Percentiles rank a stretch among this genome's conserved stretches.
Evolutionary conservation across 2,888 invertebrate genomes (phyloP).

Genomic region (Caenorhabditis wallacei): DNA sequence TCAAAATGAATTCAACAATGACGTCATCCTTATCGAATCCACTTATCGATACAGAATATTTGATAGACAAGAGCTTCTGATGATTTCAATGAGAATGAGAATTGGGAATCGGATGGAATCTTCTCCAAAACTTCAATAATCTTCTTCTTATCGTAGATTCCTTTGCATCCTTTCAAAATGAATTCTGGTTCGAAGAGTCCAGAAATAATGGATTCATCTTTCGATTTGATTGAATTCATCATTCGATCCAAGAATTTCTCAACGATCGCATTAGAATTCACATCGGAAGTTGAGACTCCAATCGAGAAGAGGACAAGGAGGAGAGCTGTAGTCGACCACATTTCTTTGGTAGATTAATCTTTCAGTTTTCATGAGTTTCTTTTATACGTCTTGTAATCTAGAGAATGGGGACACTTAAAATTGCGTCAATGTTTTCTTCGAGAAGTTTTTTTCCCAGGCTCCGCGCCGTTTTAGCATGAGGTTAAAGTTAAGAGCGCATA

Average conservation of each 20-base stretch:
- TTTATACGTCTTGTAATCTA: neutral
- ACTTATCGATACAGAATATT: neutral
- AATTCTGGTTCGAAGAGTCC: slow-evolving; percentile 18
- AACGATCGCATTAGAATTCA: neutral
- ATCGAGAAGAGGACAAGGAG: neutral
- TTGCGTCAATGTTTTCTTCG: too few relatives aligned
- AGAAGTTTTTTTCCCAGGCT: too few relatives aligned
- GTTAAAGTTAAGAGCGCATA: too few relatives aligned
- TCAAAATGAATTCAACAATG: slow-evolving; percentile 2
- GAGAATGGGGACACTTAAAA: neutral
- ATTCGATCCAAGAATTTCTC: slow-evolving; percentile 1
- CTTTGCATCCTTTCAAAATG: slow-evolving; percentile 8
- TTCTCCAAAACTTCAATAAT: neutral
- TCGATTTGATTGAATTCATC: neutral
- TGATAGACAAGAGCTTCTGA: neutral
- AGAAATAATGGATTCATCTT: neutral
- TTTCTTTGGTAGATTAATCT: neutral
- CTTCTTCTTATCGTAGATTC: neutral
- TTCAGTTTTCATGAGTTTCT: neutral
- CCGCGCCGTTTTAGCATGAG: too few relatives aligned
- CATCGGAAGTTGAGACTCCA: neutral
- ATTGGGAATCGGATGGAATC: neutral
- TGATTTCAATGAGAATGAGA: neutral
- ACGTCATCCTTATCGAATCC: neutral
- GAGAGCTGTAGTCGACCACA: slow-evolving; percentile 1